Evolutionary conservation across 35 echinoderm and acorn worm genomes (phyloP).

Genomic region (Stichopus chloronotus): DNA sequence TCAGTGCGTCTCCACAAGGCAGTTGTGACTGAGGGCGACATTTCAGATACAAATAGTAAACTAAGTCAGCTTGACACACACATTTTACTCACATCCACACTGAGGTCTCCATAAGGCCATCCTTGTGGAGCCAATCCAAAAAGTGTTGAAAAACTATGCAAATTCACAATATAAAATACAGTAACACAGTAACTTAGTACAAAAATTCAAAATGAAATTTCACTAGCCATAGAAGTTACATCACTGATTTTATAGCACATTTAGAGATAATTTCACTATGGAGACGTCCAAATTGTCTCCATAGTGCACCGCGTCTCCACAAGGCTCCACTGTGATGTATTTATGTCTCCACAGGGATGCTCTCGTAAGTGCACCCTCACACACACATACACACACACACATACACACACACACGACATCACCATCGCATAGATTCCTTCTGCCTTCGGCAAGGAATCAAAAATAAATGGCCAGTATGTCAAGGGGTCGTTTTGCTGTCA

Average conservation of each 20-base stretch:
- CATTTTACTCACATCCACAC: not conserved
- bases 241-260: not conserved
- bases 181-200: not conserved
- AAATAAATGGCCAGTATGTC: too few relatives aligned
- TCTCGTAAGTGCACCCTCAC: too few relatives aligned
- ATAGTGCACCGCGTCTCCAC: not conserved
- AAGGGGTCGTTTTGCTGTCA: too few relatives aligned
- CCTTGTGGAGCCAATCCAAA: not conserved
- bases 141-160: not conserved
- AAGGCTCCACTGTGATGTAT: too few relatives aligned
- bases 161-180: not conserved
- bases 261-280: not conserved
- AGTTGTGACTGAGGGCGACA: too few relatives aligned
- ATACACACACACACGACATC: too few relatives aligned
- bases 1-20: too few relatives aligned
- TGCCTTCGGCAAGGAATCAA: too few relatives aligned
- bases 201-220: not conserved
- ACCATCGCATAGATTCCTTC: too few relatives aligned
- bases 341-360: too few relatives aligned
- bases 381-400: too few relatives aligned
- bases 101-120: constrained; percentile 2
- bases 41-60: not conserved
- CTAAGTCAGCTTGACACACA: not conserved
- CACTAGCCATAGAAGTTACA: not conserved
- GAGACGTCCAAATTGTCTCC: constrained; percentile 8